Conservation (phyloP, 1,140 invertebrate genomes). For the Anthonomus grandis region DNA sequence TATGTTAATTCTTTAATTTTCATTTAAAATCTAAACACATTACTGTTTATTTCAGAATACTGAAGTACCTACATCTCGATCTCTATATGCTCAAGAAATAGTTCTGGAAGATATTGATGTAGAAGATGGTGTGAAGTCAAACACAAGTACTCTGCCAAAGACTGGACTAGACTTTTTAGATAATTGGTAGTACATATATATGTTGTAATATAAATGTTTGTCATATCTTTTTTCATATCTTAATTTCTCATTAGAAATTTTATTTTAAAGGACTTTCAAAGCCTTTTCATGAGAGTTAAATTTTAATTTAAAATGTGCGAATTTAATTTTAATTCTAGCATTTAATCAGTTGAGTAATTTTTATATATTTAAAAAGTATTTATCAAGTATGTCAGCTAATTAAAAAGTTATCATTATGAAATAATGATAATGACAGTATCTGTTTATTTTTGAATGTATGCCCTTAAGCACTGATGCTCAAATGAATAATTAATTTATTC, state of each 20-base stretch:
- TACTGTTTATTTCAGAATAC: slow-evolving; percentile 3
- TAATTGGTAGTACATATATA: slow-evolving; percentile 59
- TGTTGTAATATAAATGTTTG: neutral
- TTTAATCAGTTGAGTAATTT: too few species aligned
- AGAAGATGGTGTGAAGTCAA: slow-evolving; percentile 47
- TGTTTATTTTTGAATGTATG: too few species aligned
- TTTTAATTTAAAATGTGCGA: too few species aligned
- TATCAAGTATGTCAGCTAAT: too few species aligned
- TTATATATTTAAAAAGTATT: too few species aligned
- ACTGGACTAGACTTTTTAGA: slow-evolving; percentile 73
- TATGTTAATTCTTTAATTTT: neutral
- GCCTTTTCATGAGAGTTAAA: too few species aligned
- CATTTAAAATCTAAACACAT: neutral
- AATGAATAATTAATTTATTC: too few species aligned
- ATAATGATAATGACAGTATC: too few species aligned
- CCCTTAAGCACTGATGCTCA: too few species aligned
- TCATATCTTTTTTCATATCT: neutral
- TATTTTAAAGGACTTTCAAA: too few species aligned
- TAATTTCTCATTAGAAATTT: neutral
- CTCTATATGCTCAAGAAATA: slow-evolving; percentile 18
- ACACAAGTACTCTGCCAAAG: slow-evolving; percentile 54
- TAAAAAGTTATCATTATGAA: too few species aligned
- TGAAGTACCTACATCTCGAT: neutral
- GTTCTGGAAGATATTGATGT: slow-evolving; percentile 41
- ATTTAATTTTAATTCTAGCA: too few species aligned